Percentiles rank a stretch among this genome's conserved stretches.
phyloP scores from a whole-genome alignment of 2,888 invertebrate species.

The Caenorhabditis becei region DNA sequence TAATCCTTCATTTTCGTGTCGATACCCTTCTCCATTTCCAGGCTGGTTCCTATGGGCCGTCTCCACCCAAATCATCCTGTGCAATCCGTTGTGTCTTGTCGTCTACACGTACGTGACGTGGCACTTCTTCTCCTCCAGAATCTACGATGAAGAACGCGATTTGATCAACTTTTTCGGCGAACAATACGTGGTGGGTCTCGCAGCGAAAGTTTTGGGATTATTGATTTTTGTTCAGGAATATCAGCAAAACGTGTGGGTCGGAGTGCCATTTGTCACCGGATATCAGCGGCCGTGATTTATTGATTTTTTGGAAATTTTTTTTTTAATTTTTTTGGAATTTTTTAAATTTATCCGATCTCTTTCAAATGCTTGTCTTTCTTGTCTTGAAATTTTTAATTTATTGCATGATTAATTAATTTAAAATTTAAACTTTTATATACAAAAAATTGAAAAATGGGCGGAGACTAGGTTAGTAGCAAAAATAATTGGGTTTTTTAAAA shows the following conservation, averaged over 20 bases:
- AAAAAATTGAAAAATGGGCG: not conserved
- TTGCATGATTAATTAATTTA: not conserved
- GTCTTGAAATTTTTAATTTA: no score
- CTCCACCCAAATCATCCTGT: constrained; percentile 93
- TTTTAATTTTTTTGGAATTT: not conserved
- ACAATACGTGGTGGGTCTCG: constrained; percentile 86
- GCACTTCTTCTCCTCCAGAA: constrained; percentile 92
- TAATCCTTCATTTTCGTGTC: no score
- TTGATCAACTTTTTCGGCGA: constrained; percentile 93
- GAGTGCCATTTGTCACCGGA: constrained; percentile 92
- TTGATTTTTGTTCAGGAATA: constrained; percentile 84
- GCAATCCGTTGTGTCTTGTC: constrained; percentile 92
- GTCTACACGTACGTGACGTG: constrained; percentile 91
- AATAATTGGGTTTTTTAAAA: not conserved
- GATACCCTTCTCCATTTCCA: no score
- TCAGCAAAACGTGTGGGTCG: constrained; percentile 89
- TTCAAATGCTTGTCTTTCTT: no score
- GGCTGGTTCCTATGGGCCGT: constrained; percentile 98
- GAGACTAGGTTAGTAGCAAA: not conserved
- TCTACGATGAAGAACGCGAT: constrained; percentile 83
- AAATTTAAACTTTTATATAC: not conserved
- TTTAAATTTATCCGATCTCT: not conserved
- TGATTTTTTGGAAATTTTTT: not conserved
- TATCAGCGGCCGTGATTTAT: constrained; percentile 56
- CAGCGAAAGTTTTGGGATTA: not conserved